These are phyloP conservation scores for Rhagoletis zephyria DNA, from an alignment of 1,140 invertebrate species.

Conservation along the genomic window DNA sequence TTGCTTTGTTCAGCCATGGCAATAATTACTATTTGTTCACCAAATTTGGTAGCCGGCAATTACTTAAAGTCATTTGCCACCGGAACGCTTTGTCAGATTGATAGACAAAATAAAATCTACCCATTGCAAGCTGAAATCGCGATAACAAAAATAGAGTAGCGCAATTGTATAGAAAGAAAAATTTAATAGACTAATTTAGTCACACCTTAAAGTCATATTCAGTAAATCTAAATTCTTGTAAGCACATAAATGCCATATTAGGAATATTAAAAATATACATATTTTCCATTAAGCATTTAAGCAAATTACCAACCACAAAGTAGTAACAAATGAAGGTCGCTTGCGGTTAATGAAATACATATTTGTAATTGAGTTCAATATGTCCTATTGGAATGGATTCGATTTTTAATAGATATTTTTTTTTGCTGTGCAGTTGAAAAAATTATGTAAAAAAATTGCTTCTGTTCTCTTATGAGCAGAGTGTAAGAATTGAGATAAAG, in stretches of 20 bases:
- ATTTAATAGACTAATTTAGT: conserved; percentile 43
- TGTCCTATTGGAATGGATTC: too few species aligned
- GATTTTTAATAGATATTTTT: too few species aligned
- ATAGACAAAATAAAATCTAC: neutral
- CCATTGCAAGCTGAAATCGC: conserved; percentile 4
- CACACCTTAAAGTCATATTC: neutral
- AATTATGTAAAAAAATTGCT: too few species aligned
- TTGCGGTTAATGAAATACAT: conserved; percentile 2
- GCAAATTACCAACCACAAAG: neutral
- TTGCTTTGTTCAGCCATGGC: neutral
- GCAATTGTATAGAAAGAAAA: conserved; percentile 1
- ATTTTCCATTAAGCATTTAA: conserved; percentile 46
- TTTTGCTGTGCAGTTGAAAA: too few species aligned
- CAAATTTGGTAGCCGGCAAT: conserved; percentile 16
- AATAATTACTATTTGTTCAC: neutral
- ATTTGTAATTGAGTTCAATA: neutral
- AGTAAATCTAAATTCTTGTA: conserved; percentile 6
- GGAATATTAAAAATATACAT: conserved; percentile 2
- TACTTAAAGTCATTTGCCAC: conserved; percentile 24
- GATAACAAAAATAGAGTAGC: neutral
- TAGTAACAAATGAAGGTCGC: neutral
- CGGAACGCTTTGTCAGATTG: neutral
- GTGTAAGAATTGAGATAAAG: too few species aligned
- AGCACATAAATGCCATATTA: conserved; percentile 23
- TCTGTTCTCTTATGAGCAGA: too few species aligned